Evolutionary conservation across 2,797 vertebrate genomes (phyloP).

Genomic region (Iguana delicatissima): DNA sequence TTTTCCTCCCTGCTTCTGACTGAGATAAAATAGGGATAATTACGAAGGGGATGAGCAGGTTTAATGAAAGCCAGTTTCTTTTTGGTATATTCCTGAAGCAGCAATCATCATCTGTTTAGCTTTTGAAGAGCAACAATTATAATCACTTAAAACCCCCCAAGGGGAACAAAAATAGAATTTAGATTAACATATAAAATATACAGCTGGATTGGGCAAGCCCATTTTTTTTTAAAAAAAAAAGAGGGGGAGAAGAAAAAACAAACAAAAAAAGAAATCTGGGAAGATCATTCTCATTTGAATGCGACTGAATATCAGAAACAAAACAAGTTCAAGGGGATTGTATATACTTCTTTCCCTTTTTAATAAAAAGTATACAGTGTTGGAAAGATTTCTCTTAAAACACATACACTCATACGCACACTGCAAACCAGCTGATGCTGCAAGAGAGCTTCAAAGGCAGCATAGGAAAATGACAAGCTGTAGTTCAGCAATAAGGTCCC

Average conservation of each 20-base stretch:
- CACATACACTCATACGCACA: constrained; percentile 12
- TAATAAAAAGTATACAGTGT: constrained; percentile 73
- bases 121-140: constrained; percentile 91
- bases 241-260: constrained; percentile 14
- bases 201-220: constrained; percentile 86
- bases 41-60: constrained; percentile 87
- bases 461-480: constrained; percentile 42
- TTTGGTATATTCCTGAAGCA: constrained; percentile 87
- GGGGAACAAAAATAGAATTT: constrained; percentile 87
- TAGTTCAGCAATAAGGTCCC: neutral
- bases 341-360: constrained; percentile 74
- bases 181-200: constrained; percentile 90
- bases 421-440: constrained; percentile 60
- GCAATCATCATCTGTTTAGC: constrained; percentile 90
- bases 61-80: constrained; percentile 89
- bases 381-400: constrained; percentile 74
- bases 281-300: constrained; percentile 84
- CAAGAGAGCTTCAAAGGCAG: constrained; percentile 59
- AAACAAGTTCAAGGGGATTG: constrained; percentile 80
- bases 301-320: constrained; percentile 83
- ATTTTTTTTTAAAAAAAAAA: constrained; percentile 35
- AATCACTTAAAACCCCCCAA: constrained; percentile 88
- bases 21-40: constrained; percentile 87
- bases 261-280: constrained; percentile 77
- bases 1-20: constrained; percentile 77